Evolutionary conservation across 2,888 invertebrate species (phyloP), one percentile per base, ranked within the genome.

Genomic region (Graphium colonna): DNA sequence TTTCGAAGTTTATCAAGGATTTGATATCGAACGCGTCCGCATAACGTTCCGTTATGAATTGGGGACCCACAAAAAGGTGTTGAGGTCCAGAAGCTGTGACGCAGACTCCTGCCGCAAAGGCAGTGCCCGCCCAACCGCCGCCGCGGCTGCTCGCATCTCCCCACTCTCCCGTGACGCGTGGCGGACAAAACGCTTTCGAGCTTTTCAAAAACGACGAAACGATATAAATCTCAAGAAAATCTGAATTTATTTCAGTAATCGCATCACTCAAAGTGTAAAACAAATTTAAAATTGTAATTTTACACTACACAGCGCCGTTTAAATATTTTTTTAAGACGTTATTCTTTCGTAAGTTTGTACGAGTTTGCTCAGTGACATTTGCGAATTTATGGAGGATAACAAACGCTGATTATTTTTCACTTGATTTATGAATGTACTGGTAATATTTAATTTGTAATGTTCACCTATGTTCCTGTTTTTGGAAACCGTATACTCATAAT

Each of bases 11-110:
- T 45, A 50, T 54, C 49, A 50, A 50, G 54, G 54, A 54, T 68
- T 68, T 69, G 66, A 67, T 65, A 63, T 68, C 63, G 63, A 72
- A 69, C 71, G 75, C 71, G 75, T 78, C 69, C 68, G 67, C 72
- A 77, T 79, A 77, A 78, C 71, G 76, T 72, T 71, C 72, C 73
- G 77, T 80, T 80, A 85, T 87, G 85, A 86, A 86, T 86, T 83
- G 84, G 85, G 82, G 80, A 75, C 73, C 82, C 82, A 66, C 75
- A 82, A 85, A 82, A 83, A 85, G 82, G 85, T 84, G 83, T 75
- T 79, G 77, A 74, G 82, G 80, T 82, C 81, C 83, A 77, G 74
- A 64, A 68, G 73, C 70, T 73, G 74, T 86, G 87, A 86, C 87
- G 87, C 84, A 86, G 82, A 76, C 82, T 85, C 82, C 84, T 82